Evolutionary conservation across 2,888 invertebrate species (phyloP).

Genomic region (Torymus aiolomorphi): DNA sequence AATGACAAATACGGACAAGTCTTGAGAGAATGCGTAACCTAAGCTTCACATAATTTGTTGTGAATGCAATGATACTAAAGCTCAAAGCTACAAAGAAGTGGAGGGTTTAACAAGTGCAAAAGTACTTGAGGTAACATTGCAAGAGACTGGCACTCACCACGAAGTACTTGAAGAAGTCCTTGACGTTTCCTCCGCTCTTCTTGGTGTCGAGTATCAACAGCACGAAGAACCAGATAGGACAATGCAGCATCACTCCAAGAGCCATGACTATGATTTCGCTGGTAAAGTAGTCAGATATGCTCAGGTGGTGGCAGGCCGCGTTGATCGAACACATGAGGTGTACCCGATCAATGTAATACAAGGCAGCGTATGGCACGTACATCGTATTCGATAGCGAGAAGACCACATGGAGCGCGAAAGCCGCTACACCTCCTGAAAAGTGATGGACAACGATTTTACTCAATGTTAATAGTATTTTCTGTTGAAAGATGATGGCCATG

Average conservation of each 20-base stretch:
- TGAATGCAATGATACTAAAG: no score
- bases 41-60: no score
- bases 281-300: slow-evolving; percentile 83
- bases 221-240: slow-evolving; percentile 82
- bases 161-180: slow-evolving; percentile 77
- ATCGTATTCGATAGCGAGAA: slow-evolving; percentile 86
- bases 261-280: slow-evolving; percentile 84
- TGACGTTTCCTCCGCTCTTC: slow-evolving; percentile 80
- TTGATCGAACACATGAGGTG: slow-evolving; percentile 84
- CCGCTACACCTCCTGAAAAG: slow-evolving; percentile 80
- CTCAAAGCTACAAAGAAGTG: no score
- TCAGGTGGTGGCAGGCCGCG: slow-evolving; percentile 81
- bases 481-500: no score
- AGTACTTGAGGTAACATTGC: no score
- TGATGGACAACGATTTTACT: no score
- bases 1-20: no score
- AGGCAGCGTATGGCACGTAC: slow-evolving; percentile 89
- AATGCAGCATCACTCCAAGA: slow-evolving; percentile 82
- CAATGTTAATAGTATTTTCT: no score
- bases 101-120: no score
- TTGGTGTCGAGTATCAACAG: slow-evolving; percentile 82
- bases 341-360: slow-evolving; percentile 89
- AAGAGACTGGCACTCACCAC: slow-evolving; percentile 66
- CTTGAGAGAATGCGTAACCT: no score
- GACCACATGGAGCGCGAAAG: slow-evolving; percentile 83